phyloP scores from a whole-genome alignment of 2,888 invertebrate species.

The Acronicta alni region DNA sequence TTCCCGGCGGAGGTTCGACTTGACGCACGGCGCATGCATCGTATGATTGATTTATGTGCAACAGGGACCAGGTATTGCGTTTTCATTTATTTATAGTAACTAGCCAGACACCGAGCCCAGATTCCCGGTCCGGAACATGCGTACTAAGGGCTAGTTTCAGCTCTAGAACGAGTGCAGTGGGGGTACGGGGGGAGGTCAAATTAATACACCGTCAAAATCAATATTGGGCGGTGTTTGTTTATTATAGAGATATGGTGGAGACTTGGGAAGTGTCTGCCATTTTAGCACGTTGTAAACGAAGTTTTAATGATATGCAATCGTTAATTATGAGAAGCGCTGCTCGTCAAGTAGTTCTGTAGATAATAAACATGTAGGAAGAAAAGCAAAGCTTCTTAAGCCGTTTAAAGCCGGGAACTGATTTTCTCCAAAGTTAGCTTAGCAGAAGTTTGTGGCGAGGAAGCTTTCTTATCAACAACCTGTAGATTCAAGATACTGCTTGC shows the following conservation, averaged over 20 bases:
- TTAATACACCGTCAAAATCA: conserved; percentile 33
- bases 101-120: conserved; percentile 17
- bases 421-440: too few relatives aligned
- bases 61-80: conserved; percentile 32
- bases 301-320: neutral
- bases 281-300: neutral
- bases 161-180: conserved; percentile 36
- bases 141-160: conserved; percentile 34
- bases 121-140: conserved; percentile 28
- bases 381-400: too few relatives aligned
- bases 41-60: conserved; percentile 62
- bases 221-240: conserved; percentile 23
- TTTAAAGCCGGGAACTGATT: too few relatives aligned
- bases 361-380: neutral
- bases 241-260: conserved; percentile 3
- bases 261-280: neutral
- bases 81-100: conserved; percentile 50
- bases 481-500: too few relatives aligned
- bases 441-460: too few relatives aligned
- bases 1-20: conserved; percentile 12
- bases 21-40: conserved; percentile 62
- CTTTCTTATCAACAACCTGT: too few relatives aligned
- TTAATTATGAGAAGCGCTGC: neutral
- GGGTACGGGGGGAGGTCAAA: neutral
- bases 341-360: neutral